Evolutionary conservation across 1,140 invertebrate genomes (phyloP), one percentile per base, ranked within the genome.

Genomic region (Hycleus cichorii): DNA sequence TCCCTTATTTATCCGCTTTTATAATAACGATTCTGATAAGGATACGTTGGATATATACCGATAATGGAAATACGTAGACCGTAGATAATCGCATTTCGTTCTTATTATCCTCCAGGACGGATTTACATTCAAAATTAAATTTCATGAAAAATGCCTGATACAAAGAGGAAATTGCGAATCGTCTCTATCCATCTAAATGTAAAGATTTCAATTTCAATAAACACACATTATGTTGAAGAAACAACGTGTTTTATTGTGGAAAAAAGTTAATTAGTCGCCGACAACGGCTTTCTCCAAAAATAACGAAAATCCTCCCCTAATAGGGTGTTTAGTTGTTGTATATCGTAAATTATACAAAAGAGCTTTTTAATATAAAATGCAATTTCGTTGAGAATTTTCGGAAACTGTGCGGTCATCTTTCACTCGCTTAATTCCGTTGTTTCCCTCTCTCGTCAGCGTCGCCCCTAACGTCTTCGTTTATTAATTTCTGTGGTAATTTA

Each of bases 111-210:
- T 45, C 45, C 58, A 47, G 39, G 48, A 50, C 32, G 56, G 60
- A 57, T 61, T 49, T 61, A 54, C 54, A 57, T 57, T 44, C 47
- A 45, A 55, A 56, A 62, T 62, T 62, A 62, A 58, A 62, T 62
- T 58, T 50, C 27, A 24, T 44, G 47, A 57, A 61, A 57, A 57
- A 57, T 46, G 38, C 39, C 9, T 6, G 12, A 44, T n/a, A 47
- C 39, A 12, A 24, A 46, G 39, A 49, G 51, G 51, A 52, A 39
- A 50, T 39, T 46, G 39, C 40, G 48, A 39, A 18, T 49, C 18
- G 12, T 32, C 42, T 32, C 25, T 39, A 40, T 44, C 18, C 39
- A 24, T 24, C 25, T 52, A 51, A 46, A 54, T 18, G 3, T 40
- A 9, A 51, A 9, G 7, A 47, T 55, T 55, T 24, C 25, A 12